Evolutionary conservation across 2,797 vertebrate species (phyloP).

Genomic region (Chaetodon trifasciatus): DNA sequence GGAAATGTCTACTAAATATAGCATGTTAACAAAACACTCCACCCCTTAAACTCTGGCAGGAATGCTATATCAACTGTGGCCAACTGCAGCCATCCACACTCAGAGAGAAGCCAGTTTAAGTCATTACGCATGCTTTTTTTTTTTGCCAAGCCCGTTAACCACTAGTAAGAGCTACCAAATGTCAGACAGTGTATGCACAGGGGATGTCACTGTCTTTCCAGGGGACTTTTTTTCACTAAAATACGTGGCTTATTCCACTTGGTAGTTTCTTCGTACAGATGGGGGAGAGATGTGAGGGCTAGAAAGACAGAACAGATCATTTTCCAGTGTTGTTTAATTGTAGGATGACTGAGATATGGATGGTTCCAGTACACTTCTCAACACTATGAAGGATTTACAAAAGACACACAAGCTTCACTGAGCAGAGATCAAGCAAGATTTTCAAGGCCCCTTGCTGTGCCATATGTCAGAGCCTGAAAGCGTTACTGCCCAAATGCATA

Average conservation of each 20-base stretch:
- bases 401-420: slow-evolving; percentile 27
- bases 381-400: slow-evolving; percentile 40
- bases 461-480: slow-evolving; percentile 50
- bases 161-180: slow-evolving; percentile 76
- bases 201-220: slow-evolving; percentile 45
- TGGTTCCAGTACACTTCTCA: slow-evolving; percentile 48
- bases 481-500: slow-evolving; percentile 43
- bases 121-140: slow-evolving; percentile 54
- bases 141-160: slow-evolving; percentile 67
- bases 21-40: slow-evolving; percentile 73
- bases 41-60: slow-evolving; percentile 56
- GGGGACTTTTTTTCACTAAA: slow-evolving; percentile 23
- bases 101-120: slow-evolving; percentile 58
- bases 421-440: slow-evolving; percentile 46
- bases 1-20: slow-evolving; percentile 73
- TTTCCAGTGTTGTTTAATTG: slow-evolving; percentile 47
- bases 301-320: slow-evolving; percentile 21
- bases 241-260: slow-evolving; percentile 26
- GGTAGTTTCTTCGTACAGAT: slow-evolving; percentile 46
- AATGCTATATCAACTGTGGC: slow-evolving; percentile 71
- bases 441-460: slow-evolving; percentile 40
- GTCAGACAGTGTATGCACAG: slow-evolving; percentile 51
- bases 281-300: slow-evolving; percentile 9
- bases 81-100: slow-evolving; percentile 61
- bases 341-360: slow-evolving; percentile 49